Base-by-base conservation (phyloP, 2,113 vertebrate genomes). In the Phaethornis superciliosus region DNA sequence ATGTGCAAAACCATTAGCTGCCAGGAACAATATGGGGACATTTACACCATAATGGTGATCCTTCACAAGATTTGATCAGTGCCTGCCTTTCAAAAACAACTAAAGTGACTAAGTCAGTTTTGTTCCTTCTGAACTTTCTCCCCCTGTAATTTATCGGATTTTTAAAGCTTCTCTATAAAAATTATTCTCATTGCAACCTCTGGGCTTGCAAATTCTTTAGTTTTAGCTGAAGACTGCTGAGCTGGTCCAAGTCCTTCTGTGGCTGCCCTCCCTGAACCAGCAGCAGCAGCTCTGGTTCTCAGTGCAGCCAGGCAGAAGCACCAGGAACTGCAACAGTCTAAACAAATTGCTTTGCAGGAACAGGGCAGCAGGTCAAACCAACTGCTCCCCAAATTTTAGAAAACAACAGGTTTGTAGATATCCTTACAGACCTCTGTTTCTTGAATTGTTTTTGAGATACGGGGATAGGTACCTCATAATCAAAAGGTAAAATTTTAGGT, bases 291-390 rank as follows among this genome's bases (percentile, higher is more conserved):
- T n/a, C 46, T 28, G 42, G 40, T 56, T 32, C n/a, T 32, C 0
- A 19, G 11, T 1, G 44, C 58, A 32, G 60, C 44, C 19, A 7
- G 16, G 20, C 59, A 24, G 28, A 4, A 11, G 14, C 60, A 14
- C 15, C 5, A 1, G 37, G 37, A 1, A 30, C 32, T 0, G 5
- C 0, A 1, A 44, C 32, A 28, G 26, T 5, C 33, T 8, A 2
- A 67, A 49, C 47, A 44, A 40, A 46, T 0, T 16, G 24, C 30
- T 51, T 37, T 15, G 20, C 40, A 26, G 56, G 19, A 72, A 62
- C 33, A 51, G 54, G 26, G 32, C 56, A 63, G 35, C 35, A 56
- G 55, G 33, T 37, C 60, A 80, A 56, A 56, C 23, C 23, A 37
- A 13, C 19, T 26, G 23, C 80, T 68, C 28, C 44, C 35, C 24